These are phyloP conservation scores for Cydia amplana DNA, from an alignment of 1,140 invertebrate species.

Conservation along the genomic window DNA sequence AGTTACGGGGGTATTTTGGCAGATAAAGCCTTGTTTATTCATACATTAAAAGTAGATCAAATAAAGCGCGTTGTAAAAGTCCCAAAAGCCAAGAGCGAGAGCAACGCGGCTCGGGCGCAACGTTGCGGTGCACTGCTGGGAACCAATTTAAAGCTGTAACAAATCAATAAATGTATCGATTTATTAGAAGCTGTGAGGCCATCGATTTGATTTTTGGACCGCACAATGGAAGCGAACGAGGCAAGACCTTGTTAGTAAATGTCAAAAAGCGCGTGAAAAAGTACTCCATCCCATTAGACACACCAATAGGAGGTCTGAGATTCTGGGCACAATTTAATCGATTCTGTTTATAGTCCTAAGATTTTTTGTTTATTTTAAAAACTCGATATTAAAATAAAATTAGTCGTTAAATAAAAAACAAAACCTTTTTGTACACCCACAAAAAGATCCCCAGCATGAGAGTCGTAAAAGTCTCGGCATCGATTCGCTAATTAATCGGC, in stretches of 20 bases:
- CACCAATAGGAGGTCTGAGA: constrained; percentile 23
- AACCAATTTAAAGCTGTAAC: constrained; percentile 78
- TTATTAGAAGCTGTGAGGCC: constrained; percentile 76
- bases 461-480: constrained; percentile 64
- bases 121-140: constrained; percentile 66
- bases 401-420: constrained; percentile 42
- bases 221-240: constrained; percentile 60
- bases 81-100: constrained; percentile 43
- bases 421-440: constrained; percentile 45
- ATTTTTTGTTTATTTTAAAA: not conserved
- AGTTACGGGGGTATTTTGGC: too few species aligned
- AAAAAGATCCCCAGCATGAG: constrained; percentile 59
- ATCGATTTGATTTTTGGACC: constrained; percentile 74
- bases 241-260: constrained; percentile 76
- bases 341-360: not conserved
- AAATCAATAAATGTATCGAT: constrained; percentile 79
- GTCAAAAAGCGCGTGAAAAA: constrained; percentile 67
- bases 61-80: constrained; percentile 33
- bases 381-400: constrained; percentile 4
- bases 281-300: constrained; percentile 25
- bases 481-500: constrained; percentile 74
- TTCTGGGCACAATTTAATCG: not conserved
- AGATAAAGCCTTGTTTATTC: not conserved
- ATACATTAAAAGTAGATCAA: not conserved
- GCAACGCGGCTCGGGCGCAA: constrained; percentile 53